Conservation (phyloP, 2,888 invertebrate genomes). For the Lepetodrilus schrolli region DNA sequence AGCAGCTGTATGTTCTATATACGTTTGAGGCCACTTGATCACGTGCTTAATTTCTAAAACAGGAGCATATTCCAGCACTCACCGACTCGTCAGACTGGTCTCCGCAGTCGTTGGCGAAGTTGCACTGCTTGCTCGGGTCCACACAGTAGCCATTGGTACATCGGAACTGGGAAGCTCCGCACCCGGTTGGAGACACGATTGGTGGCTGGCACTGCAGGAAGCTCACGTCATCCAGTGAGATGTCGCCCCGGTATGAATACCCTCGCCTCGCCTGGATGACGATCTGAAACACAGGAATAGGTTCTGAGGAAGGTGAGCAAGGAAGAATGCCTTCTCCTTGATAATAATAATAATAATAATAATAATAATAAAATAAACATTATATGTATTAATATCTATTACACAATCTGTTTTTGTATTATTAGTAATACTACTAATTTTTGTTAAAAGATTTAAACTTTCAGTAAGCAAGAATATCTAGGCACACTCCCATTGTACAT, state of each 20-base stretch:
- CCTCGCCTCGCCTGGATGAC: slow-evolving; percentile 51
- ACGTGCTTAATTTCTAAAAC: no score
- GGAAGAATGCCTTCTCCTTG: no score
- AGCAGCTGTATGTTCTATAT: no score
- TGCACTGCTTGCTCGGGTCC: slow-evolving; percentile 53
- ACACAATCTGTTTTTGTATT: no score
- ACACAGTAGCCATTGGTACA: slow-evolving; percentile 64
- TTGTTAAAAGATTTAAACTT: no score
- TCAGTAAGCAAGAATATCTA: not conserved
- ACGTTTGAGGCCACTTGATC: no score
- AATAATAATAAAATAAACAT: no score
- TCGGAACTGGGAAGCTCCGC: slow-evolving; percentile 43
- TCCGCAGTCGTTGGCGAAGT: slow-evolving; percentile 68
- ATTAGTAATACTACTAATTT: no score
- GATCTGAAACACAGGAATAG: no score
- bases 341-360: no score
- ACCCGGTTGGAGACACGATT: slow-evolving; percentile 33
- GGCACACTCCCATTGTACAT: not conserved
- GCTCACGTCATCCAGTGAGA: slow-evolving; percentile 59
- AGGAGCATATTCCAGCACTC: slow-evolving; percentile 20
- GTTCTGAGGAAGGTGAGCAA: no score
- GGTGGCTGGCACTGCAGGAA: slow-evolving; percentile 64
- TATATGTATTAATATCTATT: no score
- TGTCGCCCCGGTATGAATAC: slow-evolving; percentile 58
- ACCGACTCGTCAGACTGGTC: slow-evolving; percentile 66